A percentile compares a stretch with the other conserved stretches of the same genome.
phyloP scores from a whole-genome alignment of 2,797 vertebrate species.

The Chaetodon trifasciatus region DNA sequence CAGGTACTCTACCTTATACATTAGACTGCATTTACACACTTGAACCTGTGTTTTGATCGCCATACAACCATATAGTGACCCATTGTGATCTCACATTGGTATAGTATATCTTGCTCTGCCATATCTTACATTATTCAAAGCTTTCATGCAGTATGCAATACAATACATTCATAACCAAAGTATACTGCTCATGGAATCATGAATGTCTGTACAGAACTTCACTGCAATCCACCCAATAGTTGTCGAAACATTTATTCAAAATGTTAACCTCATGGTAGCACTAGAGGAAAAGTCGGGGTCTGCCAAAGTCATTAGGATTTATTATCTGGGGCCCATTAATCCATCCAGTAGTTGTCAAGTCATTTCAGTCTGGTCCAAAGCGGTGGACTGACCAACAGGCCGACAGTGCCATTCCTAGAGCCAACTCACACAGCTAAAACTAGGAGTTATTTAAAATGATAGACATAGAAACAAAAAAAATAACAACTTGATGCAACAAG shows the following conservation, averaged over 20 bases:
- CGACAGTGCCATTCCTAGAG: background rate
- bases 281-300: background rate
- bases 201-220: background rate
- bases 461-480: background rate
- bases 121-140: background rate
- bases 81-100: background rate
- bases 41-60: background rate
- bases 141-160: background rate
- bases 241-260: background rate
- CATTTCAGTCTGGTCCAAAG: no score
- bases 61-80: background rate
- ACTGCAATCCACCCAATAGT: background rate
- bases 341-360: background rate
- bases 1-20: background rate
- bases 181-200: background rate
- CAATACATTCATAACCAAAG: background rate
- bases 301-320: background rate
- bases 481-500: background rate
- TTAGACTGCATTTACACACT: background rate
- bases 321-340: background rate
- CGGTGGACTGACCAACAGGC: no score
- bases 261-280: background rate
- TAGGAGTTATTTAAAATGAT: background rate
- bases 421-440: background rate
- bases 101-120: background rate